phyloP scores from a whole-genome alignment of 1,140 invertebrate species.

The Venustaconcha ellipsiformis region DNA sequence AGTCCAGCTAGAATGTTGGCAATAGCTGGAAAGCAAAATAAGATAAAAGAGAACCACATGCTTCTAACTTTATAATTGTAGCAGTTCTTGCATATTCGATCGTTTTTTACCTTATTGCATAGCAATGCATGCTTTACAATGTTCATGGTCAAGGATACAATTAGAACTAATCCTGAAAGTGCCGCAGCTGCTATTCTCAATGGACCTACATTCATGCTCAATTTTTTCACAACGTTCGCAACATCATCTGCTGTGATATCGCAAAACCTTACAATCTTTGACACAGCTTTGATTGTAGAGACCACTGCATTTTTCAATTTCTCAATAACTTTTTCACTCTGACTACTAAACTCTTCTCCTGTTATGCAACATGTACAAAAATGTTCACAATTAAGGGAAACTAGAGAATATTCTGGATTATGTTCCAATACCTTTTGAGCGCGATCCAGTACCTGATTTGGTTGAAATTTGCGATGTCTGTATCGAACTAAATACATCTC shows the following conservation, averaged over 20 bases:
- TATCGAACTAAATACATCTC: constrained; percentile 17
- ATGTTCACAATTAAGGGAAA: constrained; percentile 19
- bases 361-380: constrained; percentile 18
- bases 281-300: not conserved
- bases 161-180: not conserved
- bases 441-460: constrained; percentile 1
- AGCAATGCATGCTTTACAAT: not conserved
- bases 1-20: constrained; percentile 1
- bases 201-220: no score
- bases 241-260: constrained; percentile 7
- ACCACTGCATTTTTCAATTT: not conserved
- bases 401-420: not conserved
- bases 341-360: constrained; percentile 6
- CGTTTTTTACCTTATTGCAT: not conserved
- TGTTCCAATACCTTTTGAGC: constrained; percentile 2
- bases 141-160: not conserved
- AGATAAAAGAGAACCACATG: constrained; percentile 5
- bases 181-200: not conserved
- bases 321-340: not conserved
- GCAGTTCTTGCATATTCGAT: constrained; percentile 2
- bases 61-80: not conserved
- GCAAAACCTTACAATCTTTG: not conserved
- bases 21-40: constrained; percentile 1
- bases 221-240: not conserved
- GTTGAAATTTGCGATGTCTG: not conserved